Evolutionary conservation across 2,113 vertebrate genomes (phyloP), one percentile per base, ranked within the genome.

Genomic region (Cyphomyrus plagiostoma): DNA sequence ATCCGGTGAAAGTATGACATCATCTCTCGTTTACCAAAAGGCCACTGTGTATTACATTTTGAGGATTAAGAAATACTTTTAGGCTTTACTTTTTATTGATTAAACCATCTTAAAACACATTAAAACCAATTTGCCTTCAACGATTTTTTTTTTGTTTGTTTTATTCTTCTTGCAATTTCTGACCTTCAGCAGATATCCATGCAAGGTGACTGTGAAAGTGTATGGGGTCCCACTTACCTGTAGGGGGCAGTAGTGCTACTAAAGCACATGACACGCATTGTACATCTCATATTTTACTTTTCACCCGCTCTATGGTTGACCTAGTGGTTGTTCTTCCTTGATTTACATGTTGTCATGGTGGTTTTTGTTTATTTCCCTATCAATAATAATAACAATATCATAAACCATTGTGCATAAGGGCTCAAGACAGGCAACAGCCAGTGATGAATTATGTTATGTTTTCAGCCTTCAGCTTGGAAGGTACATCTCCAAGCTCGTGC

Each of bases 351-450:
- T 53, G 49, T 53, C 46, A 86, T 86, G 49, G 10, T 30, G n/a
- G 49, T 50, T 26, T 87, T 35, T 87, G 50, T 87, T 87, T 87
- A 87, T 87, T 87, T 23, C 48, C 85, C 46, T 35, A 87, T 87
- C 85, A 87, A 56, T 53, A 30, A 53, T 35, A 35, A 52, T 52
- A 86, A 84, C 42, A 80, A 80, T 80, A 80, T 42, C 74, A 15
- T 80, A 80, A 86, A 86, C 50, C 49, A 53, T 9, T 35, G n/a
- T 39, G n/a, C 49, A 87, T 53, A 87, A 56, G 48, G 49, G 26
- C 84, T n/a, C 85, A 35, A 52, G 48, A 53, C 85, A 87, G 6
- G 15, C 85, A 87, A 53, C 53, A 87, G 26, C 50, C 11, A 35
- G 50, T 50, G 5, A 87, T 87, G 26, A 56, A 39, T 39, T 87